Evolutionary conservation across 1,140 invertebrate genomes (phyloP).

Genomic region (Drosophila mayri): DNA sequence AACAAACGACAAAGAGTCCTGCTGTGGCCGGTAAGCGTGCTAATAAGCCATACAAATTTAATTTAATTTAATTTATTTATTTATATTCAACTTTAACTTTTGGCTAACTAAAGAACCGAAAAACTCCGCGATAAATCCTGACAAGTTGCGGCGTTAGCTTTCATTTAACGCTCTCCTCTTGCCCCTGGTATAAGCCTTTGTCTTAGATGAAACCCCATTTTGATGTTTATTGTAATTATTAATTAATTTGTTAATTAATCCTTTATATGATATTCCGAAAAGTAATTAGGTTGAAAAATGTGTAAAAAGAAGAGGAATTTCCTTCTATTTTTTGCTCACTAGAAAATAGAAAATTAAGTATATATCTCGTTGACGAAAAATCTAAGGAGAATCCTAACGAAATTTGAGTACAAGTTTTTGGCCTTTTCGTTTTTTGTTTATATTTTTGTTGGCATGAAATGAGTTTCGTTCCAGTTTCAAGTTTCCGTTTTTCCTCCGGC

Average conservation of each 20-base stretch:
- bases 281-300: conserved; percentile 75
- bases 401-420: conserved; percentile 55
- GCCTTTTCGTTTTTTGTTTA: conserved; percentile 5
- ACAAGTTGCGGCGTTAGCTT: conserved; percentile 48
- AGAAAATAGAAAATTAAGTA: conserved; percentile 33
- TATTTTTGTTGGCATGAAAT: conserved; percentile 64
- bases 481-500: conserved; percentile 16
- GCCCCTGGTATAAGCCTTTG: conserved; percentile 41
- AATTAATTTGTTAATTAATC: conserved; percentile 53
- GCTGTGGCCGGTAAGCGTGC: conserved; percentile 52
- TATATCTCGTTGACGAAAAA: conserved; percentile 41
- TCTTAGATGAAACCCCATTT: conserved; percentile 83
- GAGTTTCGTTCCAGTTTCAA: conserved; percentile 45
- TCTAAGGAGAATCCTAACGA: conserved; percentile 73
- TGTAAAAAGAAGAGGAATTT: conserved; percentile 53
- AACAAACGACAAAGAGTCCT: conserved; percentile 53
- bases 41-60: conserved; percentile 72
- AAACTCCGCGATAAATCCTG: conserved; percentile 42
- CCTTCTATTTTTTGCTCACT: conserved; percentile 39
- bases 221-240: conserved; percentile 80
- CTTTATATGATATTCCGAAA: conserved; percentile 69
- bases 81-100: conserved; percentile 67
- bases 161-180: conserved; percentile 23
- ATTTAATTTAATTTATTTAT: conserved; percentile 36
- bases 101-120: conserved; percentile 74